A percentile compares a stretch with the other conserved stretches of the same genome.
Evolutionary conservation across 1,140 invertebrate genomes (phyloP).

Genomic region (Drosophila repletoides): DNA sequence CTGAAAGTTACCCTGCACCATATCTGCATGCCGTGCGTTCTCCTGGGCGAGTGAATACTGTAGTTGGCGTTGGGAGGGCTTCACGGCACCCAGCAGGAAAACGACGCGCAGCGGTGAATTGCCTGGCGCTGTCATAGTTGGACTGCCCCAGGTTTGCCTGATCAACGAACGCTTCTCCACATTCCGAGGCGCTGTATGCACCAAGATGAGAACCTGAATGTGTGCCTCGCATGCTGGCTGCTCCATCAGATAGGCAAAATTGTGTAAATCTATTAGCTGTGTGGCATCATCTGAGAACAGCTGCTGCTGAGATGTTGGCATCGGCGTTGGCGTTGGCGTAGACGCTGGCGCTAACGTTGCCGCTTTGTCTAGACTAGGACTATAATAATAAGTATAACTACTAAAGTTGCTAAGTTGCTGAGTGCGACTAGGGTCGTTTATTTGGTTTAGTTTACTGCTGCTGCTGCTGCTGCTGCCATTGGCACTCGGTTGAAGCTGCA

Average conservation of each 20-base stretch:
- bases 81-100: conserved; percentile 87
- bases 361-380: conserved; percentile 53
- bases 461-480: conserved; percentile 29
- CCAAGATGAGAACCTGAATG: conserved; percentile 84
- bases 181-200: conserved; percentile 88
- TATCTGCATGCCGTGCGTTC: conserved; percentile 85
- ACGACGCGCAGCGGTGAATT: conserved; percentile 83
- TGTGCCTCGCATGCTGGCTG: conserved; percentile 83
- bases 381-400: conserved; percentile 45
- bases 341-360: conserved; percentile 21
- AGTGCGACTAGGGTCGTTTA: conserved; percentile 65
- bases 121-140: conserved; percentile 32
- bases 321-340: not conserved
- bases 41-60: conserved; percentile 85
- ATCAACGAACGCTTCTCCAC: conserved; percentile 85
- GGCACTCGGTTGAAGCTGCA: conserved; percentile 35
- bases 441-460: conserved; percentile 64
- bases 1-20: conserved; percentile 90
- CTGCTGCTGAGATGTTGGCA: not conserved
- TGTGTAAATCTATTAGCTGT: conserved; percentile 84
- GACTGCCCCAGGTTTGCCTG: conserved; percentile 87
- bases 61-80: conserved; percentile 35
- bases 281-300: conserved; percentile 71
- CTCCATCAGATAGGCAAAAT: conserved; percentile 85
- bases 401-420: conserved; percentile 35